Percentiles rank a stretch among this genome's conserved stretches.
Evolutionary conservation across 2,888 invertebrate species (phyloP).

Genomic region (Creontiades dilutus): DNA sequence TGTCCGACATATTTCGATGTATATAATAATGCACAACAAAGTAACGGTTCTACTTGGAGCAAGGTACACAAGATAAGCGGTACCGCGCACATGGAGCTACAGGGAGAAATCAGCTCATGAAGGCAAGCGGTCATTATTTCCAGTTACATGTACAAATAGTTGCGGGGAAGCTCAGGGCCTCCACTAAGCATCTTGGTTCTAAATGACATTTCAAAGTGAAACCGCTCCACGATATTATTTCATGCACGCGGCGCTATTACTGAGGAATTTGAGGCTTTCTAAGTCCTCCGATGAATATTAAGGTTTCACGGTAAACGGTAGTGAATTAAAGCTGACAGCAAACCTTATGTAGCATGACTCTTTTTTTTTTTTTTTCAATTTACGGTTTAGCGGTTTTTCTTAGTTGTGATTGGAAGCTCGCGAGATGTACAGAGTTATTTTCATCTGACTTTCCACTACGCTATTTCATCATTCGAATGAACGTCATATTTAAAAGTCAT

Average conservation of each 20-base stretch:
- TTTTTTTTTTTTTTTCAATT: too few relatives aligned
- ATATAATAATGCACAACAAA: too few relatives aligned
- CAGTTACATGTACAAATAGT: slow-evolving; percentile 39
- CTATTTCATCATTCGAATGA: too few relatives aligned
- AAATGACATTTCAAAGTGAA: background rate
- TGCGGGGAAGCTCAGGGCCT: background rate
- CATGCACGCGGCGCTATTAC: slow-evolving; percentile 6
- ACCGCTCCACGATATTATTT: background rate
- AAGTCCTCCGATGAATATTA: slow-evolving; percentile 1
- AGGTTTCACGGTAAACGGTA: slow-evolving; percentile 23
- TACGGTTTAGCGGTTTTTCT: background rate
- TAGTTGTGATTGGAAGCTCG: background rate
- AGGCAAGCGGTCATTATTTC: background rate
- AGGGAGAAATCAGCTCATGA: background rate
- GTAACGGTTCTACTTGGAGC: background rate
- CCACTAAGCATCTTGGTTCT: background rate
- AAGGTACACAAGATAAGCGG: background rate
- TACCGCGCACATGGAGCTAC: background rate
- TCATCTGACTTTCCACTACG: background rate
- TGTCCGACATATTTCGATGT: too few relatives aligned
- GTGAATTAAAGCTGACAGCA: slow-evolving; percentile 11
- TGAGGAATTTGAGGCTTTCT: slow-evolving; percentile 14
- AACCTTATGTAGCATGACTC: slow-evolving; percentile 16
- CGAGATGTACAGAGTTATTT: background rate
- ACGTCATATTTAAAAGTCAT: too few relatives aligned